Evolutionary conservation across 2,113 vertebrate genomes (phyloP).

Genomic region (Poeciliopsis turrubarensis): DNA sequence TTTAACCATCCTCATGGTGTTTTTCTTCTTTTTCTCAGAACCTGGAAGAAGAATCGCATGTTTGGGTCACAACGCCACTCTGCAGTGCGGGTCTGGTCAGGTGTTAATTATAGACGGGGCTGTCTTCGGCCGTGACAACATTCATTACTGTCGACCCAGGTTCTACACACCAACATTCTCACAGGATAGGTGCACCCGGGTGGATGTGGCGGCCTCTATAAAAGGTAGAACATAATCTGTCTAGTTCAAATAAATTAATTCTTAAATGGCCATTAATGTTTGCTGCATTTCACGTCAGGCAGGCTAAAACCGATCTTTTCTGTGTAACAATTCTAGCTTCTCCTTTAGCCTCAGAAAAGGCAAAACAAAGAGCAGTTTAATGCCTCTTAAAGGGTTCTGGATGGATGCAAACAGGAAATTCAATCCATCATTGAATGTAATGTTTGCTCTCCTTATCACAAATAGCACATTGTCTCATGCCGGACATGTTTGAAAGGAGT

Average conservation of each 20-base stretch:
- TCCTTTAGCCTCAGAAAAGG: constrained; percentile 4
- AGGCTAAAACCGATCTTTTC: not conserved
- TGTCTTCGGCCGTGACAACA: constrained; percentile 83
- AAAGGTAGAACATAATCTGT: constrained; percentile 78
- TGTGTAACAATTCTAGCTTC: not conserved
- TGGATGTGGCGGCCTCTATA: constrained; percentile 77
- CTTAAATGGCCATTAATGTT: not conserved
- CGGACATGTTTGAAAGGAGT: constrained; percentile 10
- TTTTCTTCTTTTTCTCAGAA: constrained; percentile 68
- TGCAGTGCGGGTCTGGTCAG: constrained; percentile 85
- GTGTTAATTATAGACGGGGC: constrained; percentile 84
- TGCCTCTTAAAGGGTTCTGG: constrained; percentile 13
- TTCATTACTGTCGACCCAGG: constrained; percentile 80
- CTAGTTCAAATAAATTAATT: not conserved
- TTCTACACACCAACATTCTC: constrained; percentile 25
- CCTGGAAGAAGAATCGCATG: constrained; percentile 81
- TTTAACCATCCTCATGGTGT: not conserved
- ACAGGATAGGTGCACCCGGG: constrained; percentile 81
- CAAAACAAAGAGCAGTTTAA: constrained; percentile 17
- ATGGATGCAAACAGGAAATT: constrained; percentile 28
- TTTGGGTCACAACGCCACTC: constrained; percentile 72
- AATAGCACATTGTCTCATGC: constrained; percentile 18
- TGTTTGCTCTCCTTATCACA: constrained; percentile 15
- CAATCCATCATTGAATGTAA: constrained; percentile 18
- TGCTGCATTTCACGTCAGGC: not conserved